These are phyloP conservation scores for Acanthurus lineatus DNA, from an alignment of 2,797 vertebrate species.

Conservation along the genomic window DNA sequence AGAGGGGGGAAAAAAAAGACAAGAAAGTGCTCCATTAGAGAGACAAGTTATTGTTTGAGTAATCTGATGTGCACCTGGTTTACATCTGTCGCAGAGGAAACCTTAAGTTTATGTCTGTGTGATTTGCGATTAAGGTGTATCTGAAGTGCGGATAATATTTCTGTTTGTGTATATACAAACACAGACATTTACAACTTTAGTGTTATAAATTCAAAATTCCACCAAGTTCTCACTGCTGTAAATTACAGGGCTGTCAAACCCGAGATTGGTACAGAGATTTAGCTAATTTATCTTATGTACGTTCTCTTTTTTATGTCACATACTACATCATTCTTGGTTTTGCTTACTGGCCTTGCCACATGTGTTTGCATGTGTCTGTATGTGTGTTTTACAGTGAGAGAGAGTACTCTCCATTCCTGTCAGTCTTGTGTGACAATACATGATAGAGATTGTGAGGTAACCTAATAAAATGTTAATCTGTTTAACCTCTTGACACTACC, in stretches of 20 bases:
- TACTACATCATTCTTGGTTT: constrained; percentile 11
- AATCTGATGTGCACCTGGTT: constrained; percentile 8
- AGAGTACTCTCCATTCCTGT: background rate
- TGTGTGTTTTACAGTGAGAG: background rate
- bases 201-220: constrained; percentile 38
- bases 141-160: constrained; percentile 4
- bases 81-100: constrained; percentile 24
- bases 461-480: background rate
- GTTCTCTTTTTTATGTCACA: constrained; percentile 9
- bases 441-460: constrained; percentile 1
- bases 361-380: background rate
- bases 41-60: constrained; percentile 1
- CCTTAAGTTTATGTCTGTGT: background rate
- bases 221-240: constrained; percentile 24
- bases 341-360: constrained; percentile 1
- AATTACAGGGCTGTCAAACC: constrained; percentile 23
- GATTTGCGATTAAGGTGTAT: background rate
- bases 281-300: constrained; percentile 10
- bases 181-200: constrained; percentile 16
- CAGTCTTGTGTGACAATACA: background rate
- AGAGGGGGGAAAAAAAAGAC: background rate
- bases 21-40: constrained; percentile 28
- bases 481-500: background rate
- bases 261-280: background rate
- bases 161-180: background rate